Evolutionary conservation across 2,113 vertebrate species (phyloP), one percentile per base, ranked within the genome.

Genomic region (Thryonomys swinderianus): DNA sequence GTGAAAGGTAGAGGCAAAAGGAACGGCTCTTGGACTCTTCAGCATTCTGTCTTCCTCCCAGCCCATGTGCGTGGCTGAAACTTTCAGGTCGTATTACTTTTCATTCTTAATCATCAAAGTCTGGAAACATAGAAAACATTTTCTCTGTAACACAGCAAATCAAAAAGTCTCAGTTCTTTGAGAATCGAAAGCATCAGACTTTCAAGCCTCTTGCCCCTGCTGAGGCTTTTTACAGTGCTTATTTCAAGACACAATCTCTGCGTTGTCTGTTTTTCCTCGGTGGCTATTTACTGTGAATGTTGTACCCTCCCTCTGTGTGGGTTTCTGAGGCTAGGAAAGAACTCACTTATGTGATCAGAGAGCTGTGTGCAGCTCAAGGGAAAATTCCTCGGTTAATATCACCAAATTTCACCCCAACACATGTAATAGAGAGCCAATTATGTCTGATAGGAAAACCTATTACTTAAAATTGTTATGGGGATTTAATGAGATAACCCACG

Each of bases 401-500:
- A 66, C 55, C 62, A 78, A 51, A 84, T 90, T 89, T 94, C 40
- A 84, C 83, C 67, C 59, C 27, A 59, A 32, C 34, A 37, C 37
- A 2, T n/a, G 40, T 92, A 71, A 90, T 62, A 37, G 23, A 81
- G 82, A 86, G 40, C 57, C 84, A 92, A 71, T 91, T 87, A 87
- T 20, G 57, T 59, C 27, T 78, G 27, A 51, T 34, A 78, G 45
- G 74, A 78, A 78, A 78, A 48, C 40, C 57, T 85, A 40, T 79
- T 55, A 66, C 61, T 55, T 87, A 55, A 83, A 74, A 80, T 40
- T 89, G 64, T 85, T 94, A 57, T 62, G 74, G 80, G 17, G 13
- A 76, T 62, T 85, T 93, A 84, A 85, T 80, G 81, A 95, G 76
- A 55, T 74, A 48, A 78, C 95, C 74, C 76, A 17, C 0, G 25